phyloP scores from a whole-genome alignment of 2,888 invertebrate species.

The Tinea pellionella region DNA sequence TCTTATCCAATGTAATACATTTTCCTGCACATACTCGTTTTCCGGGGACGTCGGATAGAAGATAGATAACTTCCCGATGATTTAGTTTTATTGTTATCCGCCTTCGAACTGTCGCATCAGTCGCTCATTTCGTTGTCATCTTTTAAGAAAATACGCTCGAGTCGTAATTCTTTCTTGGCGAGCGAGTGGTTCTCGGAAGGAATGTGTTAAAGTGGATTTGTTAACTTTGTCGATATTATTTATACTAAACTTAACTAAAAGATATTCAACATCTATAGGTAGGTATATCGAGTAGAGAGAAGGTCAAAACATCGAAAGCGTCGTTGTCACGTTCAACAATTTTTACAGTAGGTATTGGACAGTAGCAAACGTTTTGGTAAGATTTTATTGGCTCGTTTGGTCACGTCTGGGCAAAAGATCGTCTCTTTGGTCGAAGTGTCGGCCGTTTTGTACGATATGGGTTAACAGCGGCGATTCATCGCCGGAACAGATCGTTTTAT shows the following conservation, averaged over 20 bases:
- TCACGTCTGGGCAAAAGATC: slow-evolving; percentile 55
- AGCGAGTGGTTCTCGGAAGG: background rate
- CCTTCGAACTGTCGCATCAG: slow-evolving; percentile 45
- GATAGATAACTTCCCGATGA: slow-evolving; percentile 69
- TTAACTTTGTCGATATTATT: background rate
- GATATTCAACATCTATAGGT: too few species aligned
- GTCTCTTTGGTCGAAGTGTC: slow-evolving; percentile 38
- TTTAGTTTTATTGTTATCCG: slow-evolving; percentile 67
- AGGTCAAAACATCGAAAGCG: slow-evolving; percentile 6
- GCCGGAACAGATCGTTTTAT: slow-evolving; percentile 51
- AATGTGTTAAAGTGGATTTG: background rate
- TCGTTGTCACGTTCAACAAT: slow-evolving; percentile 42
- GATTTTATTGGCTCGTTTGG: slow-evolving; percentile 55
- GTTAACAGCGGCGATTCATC: slow-evolving; percentile 49
- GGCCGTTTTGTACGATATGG: slow-evolving; percentile 44
- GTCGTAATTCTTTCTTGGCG: slow-evolving; percentile 10
- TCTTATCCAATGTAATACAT: slow-evolving; percentile 49
- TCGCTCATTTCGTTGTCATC: slow-evolving; percentile 10
- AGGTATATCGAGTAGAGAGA: background rate
- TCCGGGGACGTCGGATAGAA: slow-evolving; percentile 42
- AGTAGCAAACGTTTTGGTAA: slow-evolving; percentile 23
- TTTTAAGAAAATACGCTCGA: background rate
- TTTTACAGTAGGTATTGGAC: slow-evolving; percentile 34
- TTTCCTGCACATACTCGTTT: slow-evolving; percentile 47
- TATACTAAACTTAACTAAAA: too few species aligned